Evolutionary conservation across 1,140 invertebrate genomes (phyloP), one percentile per base, ranked within the genome.

Genomic region (Zaprionus camerounensis): DNA sequence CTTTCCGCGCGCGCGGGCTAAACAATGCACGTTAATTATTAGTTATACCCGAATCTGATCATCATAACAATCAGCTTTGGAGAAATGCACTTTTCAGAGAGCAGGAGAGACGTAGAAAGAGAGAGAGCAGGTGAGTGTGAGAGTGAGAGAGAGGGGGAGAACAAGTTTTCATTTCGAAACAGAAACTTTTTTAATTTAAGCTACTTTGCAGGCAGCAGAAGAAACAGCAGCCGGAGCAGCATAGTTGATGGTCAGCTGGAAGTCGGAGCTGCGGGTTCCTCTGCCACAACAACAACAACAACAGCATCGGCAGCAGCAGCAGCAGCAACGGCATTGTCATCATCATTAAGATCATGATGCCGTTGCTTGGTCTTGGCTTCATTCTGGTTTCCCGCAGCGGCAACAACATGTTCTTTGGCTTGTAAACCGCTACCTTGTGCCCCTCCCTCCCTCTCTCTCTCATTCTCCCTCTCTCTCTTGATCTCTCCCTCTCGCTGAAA

Each of bases 21-120:
- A 76, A 79, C 77, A 79, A 79, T 79, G 71, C 57, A 58, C 62
- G 73, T 76, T 79, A 79, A 79, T 79, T 79, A 76, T 76, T 71
- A 76, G 62, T 72, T 71, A 76, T 71, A 57, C 59, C 64, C 66
- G 64, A 79, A 79, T 71, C 74, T 79, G 69, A 76, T 76, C 41
- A 71, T 76, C 71, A 78, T 78, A 71, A 70, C 72, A 78, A 78
- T 78, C 77, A 67, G 71, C 63, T 51, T 67, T 66, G 20, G 63
- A 31, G 17, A 74, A 69, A 66, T 74, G 71, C 65, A 69, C 57
- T 67, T 72, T 66, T 51, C 26, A 15, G 26, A 11, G 24, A 36
- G 55, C 51, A 59, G 41, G 20, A 51, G 44, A 22, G 59, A n/a
- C 24, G 11, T 9, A 7, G 44, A 20, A 12, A 22, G 17, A 49